Conservation (phyloP, 2,888 invertebrate species). For the Pegoplata infirma region DNA sequence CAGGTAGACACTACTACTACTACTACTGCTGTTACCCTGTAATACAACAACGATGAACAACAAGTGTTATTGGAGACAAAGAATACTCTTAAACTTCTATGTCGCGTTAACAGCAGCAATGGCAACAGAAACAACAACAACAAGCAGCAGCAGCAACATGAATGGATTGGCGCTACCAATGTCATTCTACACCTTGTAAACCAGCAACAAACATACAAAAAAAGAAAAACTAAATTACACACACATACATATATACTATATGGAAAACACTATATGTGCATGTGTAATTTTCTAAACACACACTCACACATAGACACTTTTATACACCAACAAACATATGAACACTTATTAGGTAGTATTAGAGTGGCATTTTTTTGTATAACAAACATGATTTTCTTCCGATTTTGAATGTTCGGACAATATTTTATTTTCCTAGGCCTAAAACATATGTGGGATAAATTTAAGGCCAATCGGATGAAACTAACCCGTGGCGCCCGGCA, state of each 20-base stretch:
- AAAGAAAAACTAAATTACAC: conserved; percentile 60
- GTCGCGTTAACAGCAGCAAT: conserved; percentile 32
- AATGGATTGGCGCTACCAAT: conserved; percentile 71
- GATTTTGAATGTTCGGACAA: too few relatives aligned
- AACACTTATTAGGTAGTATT: too few relatives aligned
- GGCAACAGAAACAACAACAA: conserved; percentile 18
- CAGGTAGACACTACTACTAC: neutral
- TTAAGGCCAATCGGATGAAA: too few relatives aligned
- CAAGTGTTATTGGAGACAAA: conserved; percentile 59
- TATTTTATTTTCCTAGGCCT: too few relatives aligned
- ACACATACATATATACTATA: conserved; percentile 5
- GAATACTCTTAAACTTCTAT: neutral
- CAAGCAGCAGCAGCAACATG: conserved; percentile 63
- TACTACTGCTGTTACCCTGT: too few relatives aligned
- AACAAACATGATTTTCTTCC: too few relatives aligned
- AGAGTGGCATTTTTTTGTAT: too few relatives aligned
- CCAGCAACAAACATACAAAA: conserved; percentile 60
- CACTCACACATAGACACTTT: neutral
- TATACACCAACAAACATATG: neutral
- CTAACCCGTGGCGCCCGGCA: too few relatives aligned
- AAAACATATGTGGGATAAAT: too few relatives aligned
- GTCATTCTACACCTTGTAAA: conserved; percentile 75
- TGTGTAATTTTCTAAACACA: conserved; percentile 35
- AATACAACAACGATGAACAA: too few relatives aligned
- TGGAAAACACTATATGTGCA: conserved; percentile 30